Evolutionary conservation across 2,888 invertebrate genomes (phyloP).

Genomic region (Erebia aethiops): DNA sequence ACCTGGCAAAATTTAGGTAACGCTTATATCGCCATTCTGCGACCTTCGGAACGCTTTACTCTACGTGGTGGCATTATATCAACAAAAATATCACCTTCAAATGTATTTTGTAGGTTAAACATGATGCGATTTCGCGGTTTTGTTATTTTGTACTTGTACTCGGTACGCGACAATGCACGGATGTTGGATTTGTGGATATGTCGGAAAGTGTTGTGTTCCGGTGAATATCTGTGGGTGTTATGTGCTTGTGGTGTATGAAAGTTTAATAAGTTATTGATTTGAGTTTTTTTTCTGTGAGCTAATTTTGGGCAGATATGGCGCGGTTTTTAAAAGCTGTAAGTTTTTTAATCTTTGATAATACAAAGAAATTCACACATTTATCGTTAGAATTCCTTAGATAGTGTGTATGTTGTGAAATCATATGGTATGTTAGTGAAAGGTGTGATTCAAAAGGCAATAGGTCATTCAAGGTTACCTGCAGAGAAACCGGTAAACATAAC

Average conservation of each 20-base stretch:
- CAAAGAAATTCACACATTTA: neutral
- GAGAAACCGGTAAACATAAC: conserved; percentile 72
- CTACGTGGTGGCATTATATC: conserved; percentile 66
- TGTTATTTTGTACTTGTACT: conserved; percentile 66
- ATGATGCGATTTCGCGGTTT: conserved; percentile 76
- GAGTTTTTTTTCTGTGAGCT: conserved; percentile 33
- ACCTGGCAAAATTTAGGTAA: conserved; percentile 62
- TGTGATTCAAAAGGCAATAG: conserved; percentile 51
- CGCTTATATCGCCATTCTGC: conserved; percentile 42
- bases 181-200: conserved; percentile 50
- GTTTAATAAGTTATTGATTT: conserved; percentile 19
- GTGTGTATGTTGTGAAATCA: neutral
- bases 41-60: conserved; percentile 46
- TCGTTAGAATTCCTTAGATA: neutral
- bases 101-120: conserved; percentile 82
- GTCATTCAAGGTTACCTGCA: conserved; percentile 80
- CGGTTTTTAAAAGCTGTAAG: conserved; percentile 44
- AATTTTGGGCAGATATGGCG: conserved; percentile 38
- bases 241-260: conserved; percentile 44
- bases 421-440: conserved; percentile 25
- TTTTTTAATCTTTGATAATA: conserved; percentile 13
- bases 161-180: conserved; percentile 60
- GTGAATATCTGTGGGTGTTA: conserved; percentile 34
- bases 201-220: conserved; percentile 50
- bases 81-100: conserved; percentile 84